Evolutionary conservation across 2,888 invertebrate genomes (phyloP), one percentile per base, ranked within the genome.

Genomic region (Epirrita christyi): DNA sequence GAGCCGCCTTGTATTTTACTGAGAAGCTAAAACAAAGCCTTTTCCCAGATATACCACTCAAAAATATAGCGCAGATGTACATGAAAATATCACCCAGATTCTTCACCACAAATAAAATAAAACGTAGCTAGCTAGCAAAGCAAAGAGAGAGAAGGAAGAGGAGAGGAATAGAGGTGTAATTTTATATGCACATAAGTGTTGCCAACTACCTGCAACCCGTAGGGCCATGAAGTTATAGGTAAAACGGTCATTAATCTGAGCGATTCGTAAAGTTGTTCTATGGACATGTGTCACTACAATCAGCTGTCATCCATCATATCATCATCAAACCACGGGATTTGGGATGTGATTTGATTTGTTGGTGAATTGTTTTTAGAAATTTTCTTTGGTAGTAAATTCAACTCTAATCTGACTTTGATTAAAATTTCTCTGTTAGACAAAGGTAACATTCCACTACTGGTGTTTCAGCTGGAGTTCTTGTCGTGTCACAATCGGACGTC

Each of bases 261-360:
- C n/a, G n/a, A n/a, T n/a, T n/a, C n/a, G n/a, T n/a, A n/a, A n/a
- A n/a, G n/a, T n/a, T n/a, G n/a, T n/a, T n/a, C n/a, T n/a, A n/a
- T n/a, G n/a, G n/a, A n/a, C n/a, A n/a, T n/a, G n/a, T n/a, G n/a
- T n/a, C n/a, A n/a, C n/a, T n/a, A n/a, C n/a, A n/a, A n/a, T n/a
- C n/a, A n/a, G n/a, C n/a, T n/a, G n/a, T n/a, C n/a, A 70, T 78
- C 75, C 4, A 4, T 21, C 21, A 9, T 21, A 4, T 21, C 21
- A 9, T 32, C 32, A 77, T 70, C 73, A 71, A 52, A 77, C 76
- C 78, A 82, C 81, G 78, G 81, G 79, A 76, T 75, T 72, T 21
- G 27, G 45, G 45, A 78, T 80, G 73, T 80, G 75, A 80, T 73
- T 73, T 78, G 9, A 76, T 79, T 81, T 81, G 75, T 21, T 21